These are phyloP conservation scores for Agapornis roseicollis DNA, from an alignment of 2,113 vertebrate species.

Conservation along the genomic window DNA sequence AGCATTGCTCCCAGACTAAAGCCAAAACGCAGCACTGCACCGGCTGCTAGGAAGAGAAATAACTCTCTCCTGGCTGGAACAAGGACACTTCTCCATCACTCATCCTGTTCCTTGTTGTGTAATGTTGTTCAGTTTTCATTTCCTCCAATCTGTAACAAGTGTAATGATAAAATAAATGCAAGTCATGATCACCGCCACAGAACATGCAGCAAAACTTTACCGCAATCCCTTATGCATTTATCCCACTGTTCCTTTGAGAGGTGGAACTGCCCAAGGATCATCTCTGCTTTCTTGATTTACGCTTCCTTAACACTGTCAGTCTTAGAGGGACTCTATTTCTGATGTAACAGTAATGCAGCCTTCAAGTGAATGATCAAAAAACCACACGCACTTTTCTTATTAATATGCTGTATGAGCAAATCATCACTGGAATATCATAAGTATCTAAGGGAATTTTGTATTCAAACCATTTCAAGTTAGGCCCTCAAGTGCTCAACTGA, in stretches of 20 bases:
- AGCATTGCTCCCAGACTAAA: not conserved
- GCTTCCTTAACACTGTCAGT: not conserved
- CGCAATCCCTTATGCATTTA: not conserved
- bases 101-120: not conserved
- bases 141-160: not conserved
- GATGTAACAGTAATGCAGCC: not conserved
- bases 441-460: not conserved
- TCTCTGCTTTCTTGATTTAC: not conserved
- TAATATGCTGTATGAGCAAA: not conserved
- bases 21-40: not conserved
- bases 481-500: not conserved
- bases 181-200: not conserved
- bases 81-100: fast-evolving
- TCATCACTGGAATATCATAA: not conserved
- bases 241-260: not conserved
- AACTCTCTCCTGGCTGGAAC: not conserved
- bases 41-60: not conserved
- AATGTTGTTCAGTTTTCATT: not conserved
- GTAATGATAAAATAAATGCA: not conserved
- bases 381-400: not conserved
- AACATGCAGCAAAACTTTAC: not conserved
- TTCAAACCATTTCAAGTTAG: not conserved
- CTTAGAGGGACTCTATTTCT: not conserved
- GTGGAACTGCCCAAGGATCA: not conserved
- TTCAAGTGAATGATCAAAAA: not conserved